phyloP scores from a whole-genome alignment of 2,113 vertebrate genomes.

The Astatoreochromis straeleni region DNA sequence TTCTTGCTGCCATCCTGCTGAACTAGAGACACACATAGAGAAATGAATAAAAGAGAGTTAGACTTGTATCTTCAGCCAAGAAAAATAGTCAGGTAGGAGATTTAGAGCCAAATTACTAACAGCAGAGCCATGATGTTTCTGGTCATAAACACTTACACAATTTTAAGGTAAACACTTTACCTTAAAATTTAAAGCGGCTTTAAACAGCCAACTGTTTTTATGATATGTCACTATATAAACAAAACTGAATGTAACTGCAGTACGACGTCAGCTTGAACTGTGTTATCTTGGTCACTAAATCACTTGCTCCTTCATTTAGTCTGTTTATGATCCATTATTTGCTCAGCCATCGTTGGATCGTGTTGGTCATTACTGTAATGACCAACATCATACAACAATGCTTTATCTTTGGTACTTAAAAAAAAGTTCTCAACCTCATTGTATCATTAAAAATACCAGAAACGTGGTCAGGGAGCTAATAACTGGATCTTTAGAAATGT shows the following conservation, averaged over 20 bases:
- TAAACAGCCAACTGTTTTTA: not conserved
- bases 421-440: not conserved
- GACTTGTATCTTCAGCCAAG: not conserved
- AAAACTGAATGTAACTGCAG: not conserved
- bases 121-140: not conserved
- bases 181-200: not conserved
- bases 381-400: not conserved
- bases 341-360: not conserved
- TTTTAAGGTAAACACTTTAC: not conserved
- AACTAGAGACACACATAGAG: not conserved
- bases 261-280: not conserved
- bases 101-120: not conserved
- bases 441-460: not conserved
- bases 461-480: not conserved
- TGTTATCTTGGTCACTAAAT: not conserved
- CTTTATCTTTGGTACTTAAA: not conserved
- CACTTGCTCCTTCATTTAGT: not conserved
- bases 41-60: not conserved
- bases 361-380: not conserved
- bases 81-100: not conserved
- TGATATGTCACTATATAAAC: not conserved
- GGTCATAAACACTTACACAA: not conserved
- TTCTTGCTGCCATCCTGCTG: not conserved
- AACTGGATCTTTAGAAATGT: not conserved
- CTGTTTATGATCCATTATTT: not conserved